phyloP scores from a whole-genome alignment of 2,797 vertebrate genomes.

The Momotus momota region DNA sequence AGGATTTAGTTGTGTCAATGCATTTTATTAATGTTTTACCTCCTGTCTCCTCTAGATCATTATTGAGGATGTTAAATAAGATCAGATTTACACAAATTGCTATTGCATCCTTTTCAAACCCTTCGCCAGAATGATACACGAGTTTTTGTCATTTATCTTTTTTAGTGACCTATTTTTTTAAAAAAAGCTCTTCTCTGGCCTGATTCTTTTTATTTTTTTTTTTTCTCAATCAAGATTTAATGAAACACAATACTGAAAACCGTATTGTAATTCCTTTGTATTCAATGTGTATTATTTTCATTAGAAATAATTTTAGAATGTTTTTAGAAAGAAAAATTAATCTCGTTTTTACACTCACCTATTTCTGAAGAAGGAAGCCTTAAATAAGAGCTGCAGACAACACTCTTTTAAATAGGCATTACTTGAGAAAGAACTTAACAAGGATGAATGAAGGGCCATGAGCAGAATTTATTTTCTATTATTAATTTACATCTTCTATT shows the following conservation, averaged over 20 bases:
- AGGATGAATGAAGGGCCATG: neutral
- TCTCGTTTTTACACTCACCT: neutral
- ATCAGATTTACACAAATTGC: neutral
- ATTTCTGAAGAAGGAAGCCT: neutral
- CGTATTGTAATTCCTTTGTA: neutral
- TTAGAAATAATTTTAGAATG: neutral
- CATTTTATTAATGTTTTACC: neutral
- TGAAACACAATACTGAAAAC: neutral
- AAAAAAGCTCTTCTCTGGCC: neutral
- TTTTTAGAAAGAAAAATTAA: neutral
- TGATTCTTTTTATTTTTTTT: neutral
- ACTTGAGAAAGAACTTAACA: neutral
- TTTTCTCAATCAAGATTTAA: neutral
- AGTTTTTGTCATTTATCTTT: neutral
- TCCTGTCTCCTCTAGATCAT: neutral
- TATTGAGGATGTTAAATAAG: neutral
- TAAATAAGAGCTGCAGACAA: rapidly evolving
- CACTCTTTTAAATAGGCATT: neutral
- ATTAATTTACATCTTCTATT: neutral
- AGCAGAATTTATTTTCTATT: neutral
- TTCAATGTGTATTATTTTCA: neutral
- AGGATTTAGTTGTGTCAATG: neutral
- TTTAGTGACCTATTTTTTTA: neutral
- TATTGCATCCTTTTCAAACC: neutral
- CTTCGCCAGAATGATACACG: neutral